phyloP scores from a whole-genome alignment of 2,797 vertebrate genomes.

The Lagodon rhomboides region DNA sequence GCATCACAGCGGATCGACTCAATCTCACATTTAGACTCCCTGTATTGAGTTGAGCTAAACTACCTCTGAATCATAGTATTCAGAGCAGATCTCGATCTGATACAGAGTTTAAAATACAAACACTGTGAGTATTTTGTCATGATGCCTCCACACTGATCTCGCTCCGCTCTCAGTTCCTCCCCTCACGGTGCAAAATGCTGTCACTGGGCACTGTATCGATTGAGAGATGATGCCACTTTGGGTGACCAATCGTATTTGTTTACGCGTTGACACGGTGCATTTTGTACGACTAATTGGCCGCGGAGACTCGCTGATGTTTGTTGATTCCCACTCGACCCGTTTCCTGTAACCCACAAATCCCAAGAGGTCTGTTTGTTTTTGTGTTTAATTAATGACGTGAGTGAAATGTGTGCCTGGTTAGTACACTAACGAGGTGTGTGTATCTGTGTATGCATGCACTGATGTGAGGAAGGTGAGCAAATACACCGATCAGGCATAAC shows the following conservation, averaged over 20 bases:
- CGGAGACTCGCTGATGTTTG: not conserved
- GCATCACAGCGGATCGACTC: slow-evolving; percentile 10
- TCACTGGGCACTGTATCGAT: not conserved
- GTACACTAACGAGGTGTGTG: not conserved
- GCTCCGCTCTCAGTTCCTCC: slow-evolving; percentile 11
- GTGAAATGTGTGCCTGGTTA: not conserved
- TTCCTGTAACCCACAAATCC: slow-evolving; percentile 29
- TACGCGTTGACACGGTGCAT: slow-evolving; percentile 6
- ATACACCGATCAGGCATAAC: no score
- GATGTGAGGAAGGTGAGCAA: slow-evolving; percentile 13
- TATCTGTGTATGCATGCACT: not conserved
- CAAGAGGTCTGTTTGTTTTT: slow-evolving; percentile 13
- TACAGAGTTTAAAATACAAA: slow-evolving; percentile 34
- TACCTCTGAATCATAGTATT: slow-evolving; percentile 30
- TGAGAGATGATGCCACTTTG: slow-evolving; percentile 19
- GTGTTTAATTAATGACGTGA: slow-evolving; percentile 27
- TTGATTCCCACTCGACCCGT: slow-evolving; percentile 7
- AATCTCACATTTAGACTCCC: slow-evolving; percentile 35
- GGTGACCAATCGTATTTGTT: slow-evolving; percentile 8
- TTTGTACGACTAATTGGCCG: slow-evolving; percentile 18
- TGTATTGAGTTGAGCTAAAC: slow-evolving; percentile 6
- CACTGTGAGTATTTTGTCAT: not conserved
- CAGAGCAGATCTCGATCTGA: slow-evolving; percentile 4
- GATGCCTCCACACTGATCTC: slow-evolving; percentile 12
- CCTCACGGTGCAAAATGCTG: slow-evolving; percentile 19